Percentiles rank a stretch among this genome's conserved stretches.
These are phyloP conservation scores for Drosophila ficusphila DNA, from an alignment of 1,140 invertebrate species.

Conservation along the genomic window DNA sequence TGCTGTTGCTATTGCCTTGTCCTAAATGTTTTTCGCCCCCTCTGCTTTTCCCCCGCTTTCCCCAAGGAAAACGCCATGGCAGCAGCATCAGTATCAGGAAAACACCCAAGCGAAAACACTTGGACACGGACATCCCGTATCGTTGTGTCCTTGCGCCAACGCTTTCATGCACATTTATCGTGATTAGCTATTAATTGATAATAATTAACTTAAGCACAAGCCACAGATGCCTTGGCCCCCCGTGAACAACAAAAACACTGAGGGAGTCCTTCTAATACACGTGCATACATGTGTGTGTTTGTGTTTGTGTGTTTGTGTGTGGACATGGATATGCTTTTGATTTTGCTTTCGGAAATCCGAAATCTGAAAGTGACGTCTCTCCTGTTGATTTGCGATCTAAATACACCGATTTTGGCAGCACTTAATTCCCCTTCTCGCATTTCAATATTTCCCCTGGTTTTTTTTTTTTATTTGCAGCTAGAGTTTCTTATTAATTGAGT, in stretches of 20 bases:
- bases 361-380: conserved; percentile 11
- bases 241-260: conserved; percentile 9
- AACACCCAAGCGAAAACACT: not conserved
- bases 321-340: not conserved
- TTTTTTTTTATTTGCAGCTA: conserved; percentile 5
- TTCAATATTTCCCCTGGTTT: conserved; percentile 9
- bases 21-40: not conserved
- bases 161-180: conserved; percentile 80
- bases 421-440: not conserved
- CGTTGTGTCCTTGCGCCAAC: conserved; percentile 30
- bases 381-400: conserved; percentile 14
- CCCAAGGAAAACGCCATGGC: too few relatives aligned
- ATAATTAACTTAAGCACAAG: conserved; percentile 80
- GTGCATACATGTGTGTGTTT: not conserved
- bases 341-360: not conserved
- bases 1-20: too few relatives aligned
- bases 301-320: not conserved
- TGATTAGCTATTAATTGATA: conserved; percentile 82
- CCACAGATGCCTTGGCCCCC: conserved; percentile 54
- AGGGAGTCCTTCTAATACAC: not conserved
- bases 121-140: conserved; percentile 17
- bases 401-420: not conserved
- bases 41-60: not conserved
- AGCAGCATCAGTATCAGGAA: too few relatives aligned
- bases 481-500: conserved; percentile 7